These are phyloP conservation scores for Scaptomyza tumidula DNA, from an alignment of 2,888 invertebrate species.

Conservation along the genomic window DNA sequence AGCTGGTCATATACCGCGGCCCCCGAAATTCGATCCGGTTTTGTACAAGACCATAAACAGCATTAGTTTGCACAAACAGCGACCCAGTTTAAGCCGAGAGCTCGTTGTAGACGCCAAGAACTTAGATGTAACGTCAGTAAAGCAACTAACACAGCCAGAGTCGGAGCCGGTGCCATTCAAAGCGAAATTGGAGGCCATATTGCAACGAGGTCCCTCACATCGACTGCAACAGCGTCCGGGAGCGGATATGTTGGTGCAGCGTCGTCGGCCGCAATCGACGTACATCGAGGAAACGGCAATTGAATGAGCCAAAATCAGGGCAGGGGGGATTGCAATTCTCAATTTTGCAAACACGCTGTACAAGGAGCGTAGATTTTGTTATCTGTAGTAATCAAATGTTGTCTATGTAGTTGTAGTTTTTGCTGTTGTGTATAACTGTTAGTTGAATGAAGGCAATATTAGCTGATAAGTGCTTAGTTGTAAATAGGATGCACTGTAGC, in stretches of 20 bases:
- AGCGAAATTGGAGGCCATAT: slow-evolving; percentile 80
- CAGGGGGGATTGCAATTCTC: slow-evolving; percentile 22
- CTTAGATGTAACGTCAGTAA: slow-evolving; percentile 21
- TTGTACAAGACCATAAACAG: slow-evolving; percentile 82
- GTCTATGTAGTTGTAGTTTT: slow-evolving; percentile 26
- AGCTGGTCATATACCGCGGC: slow-evolving; percentile 69
- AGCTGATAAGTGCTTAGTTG: slow-evolving; percentile 60
- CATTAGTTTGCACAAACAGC: slow-evolving; percentile 65
- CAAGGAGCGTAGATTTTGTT: slow-evolving; percentile 33
- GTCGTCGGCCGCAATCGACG: slow-evolving; percentile 71
- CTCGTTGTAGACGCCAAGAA: slow-evolving; percentile 55
- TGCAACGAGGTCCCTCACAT: slow-evolving; percentile 80
- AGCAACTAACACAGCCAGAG: slow-evolving; percentile 18
- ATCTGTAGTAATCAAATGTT: slow-evolving; percentile 66
- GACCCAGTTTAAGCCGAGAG: slow-evolving; percentile 72
- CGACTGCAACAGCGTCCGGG: slow-evolving; percentile 68
- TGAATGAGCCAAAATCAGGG: slow-evolving; percentile 40
- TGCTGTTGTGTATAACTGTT: slow-evolving; percentile 27
- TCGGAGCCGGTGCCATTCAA: slow-evolving; percentile 76
- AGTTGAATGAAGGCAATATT: slow-evolving; percentile 58
- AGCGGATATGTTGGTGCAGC: slow-evolving; percentile 50
- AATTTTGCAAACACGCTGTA: slow-evolving; percentile 45
- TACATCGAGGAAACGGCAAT: slow-evolving; percentile 57
- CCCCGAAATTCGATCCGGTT: slow-evolving; percentile 83
- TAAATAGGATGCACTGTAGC: slow-evolving; percentile 2